phyloP scores from a whole-genome alignment of 2,888 invertebrate species.

The Apamea epomidion region DNA sequence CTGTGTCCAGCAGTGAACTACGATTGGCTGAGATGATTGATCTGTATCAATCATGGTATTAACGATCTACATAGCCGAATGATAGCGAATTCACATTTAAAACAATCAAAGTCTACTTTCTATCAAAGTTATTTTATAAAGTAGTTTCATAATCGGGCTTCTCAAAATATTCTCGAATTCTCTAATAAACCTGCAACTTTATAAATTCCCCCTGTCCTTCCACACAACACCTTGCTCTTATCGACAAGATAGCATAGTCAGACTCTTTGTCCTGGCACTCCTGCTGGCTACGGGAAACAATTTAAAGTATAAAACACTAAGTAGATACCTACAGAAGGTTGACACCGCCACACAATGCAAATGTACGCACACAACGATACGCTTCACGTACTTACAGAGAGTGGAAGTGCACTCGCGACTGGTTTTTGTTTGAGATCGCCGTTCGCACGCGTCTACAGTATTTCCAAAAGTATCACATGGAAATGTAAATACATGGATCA shows the following conservation, averaged over 20 bases:
- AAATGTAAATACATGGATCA: neutral
- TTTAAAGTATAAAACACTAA: constrained; percentile 45
- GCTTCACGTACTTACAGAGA: neutral
- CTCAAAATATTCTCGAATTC: neutral
- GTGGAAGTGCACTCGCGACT: neutral
- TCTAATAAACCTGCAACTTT: constrained; percentile 5
- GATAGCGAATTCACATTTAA: neutral
- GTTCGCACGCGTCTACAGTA: neutral
- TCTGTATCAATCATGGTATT: neutral
- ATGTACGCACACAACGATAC: neutral
- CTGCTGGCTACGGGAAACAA: constrained; percentile 42
- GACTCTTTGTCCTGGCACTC: constrained; percentile 34
- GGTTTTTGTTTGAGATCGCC: neutral
- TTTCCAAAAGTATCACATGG: neutral
- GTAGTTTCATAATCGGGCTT: no score
- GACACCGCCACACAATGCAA: neutral
- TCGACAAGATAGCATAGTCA: constrained; percentile 32
- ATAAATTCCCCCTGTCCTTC: neutral
- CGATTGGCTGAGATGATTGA: neutral
- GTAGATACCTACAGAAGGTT: neutral
- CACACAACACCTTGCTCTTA: constrained; percentile 27
- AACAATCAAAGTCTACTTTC: neutral
- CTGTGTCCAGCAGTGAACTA: neutral
- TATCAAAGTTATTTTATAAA: no score
- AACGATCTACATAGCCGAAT: neutral